Conservation (phyloP, 2,113 vertebrate genomes). For the Paradoxurus hermaphroditus region DNA sequence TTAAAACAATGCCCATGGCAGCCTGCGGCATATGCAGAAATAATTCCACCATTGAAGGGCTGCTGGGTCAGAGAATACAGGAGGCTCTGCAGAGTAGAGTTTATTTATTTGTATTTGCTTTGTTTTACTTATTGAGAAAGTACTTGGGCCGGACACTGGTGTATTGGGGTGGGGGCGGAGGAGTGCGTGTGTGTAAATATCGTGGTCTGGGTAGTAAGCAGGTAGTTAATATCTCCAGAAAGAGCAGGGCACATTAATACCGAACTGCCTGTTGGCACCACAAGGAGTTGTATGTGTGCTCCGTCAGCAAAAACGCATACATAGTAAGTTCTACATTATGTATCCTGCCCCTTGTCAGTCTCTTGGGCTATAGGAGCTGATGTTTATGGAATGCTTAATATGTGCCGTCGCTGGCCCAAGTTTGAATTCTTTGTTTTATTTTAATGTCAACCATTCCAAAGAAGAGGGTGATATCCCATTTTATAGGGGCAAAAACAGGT, state of each 20-base stretch:
- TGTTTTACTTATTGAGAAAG: background rate
- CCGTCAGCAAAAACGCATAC: background rate
- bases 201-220: background rate
- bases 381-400: background rate
- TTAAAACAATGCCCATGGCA: background rate
- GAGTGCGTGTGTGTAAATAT: background rate
- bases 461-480: background rate
- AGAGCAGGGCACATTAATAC: background rate
- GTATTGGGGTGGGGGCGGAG: background rate
- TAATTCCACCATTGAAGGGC: background rate
- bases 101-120: background rate
- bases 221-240: background rate
- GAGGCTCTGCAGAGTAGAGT: background rate
- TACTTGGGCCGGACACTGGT: background rate
- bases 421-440: background rate
- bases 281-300: background rate
- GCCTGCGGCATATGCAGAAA: background rate
- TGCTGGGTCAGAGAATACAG: background rate
- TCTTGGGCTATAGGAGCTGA: background rate
- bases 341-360: background rate
- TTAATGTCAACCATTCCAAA: background rate
- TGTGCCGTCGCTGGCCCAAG: background rate
- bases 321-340: background rate
- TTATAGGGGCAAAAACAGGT: background rate
- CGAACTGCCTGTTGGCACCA: background rate